phyloP scores from a whole-genome alignment of 1,140 invertebrate genomes.

The Aplysia californica region DNA sequence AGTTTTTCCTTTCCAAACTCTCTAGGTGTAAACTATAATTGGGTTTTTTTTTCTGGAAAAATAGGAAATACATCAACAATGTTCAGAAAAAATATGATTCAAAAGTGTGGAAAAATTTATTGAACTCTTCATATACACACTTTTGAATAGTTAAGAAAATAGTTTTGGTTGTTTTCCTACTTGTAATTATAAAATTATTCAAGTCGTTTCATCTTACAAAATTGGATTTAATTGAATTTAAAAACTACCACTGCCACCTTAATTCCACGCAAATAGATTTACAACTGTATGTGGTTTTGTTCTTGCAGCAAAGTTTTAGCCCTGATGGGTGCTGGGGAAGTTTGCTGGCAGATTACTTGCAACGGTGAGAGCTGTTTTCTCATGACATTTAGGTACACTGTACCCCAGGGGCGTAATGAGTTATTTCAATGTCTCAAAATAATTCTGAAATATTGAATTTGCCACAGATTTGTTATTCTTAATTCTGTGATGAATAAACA shows the following conservation, averaged over 20 bases:
- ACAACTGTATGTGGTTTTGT: slow-evolving; percentile 19
- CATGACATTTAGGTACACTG: neutral
- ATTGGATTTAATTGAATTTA: neutral
- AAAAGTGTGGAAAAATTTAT: too few relatives aligned
- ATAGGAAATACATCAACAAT: too few relatives aligned
- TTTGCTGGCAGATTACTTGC: slow-evolving; percentile 44
- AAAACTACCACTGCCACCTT: neutral
- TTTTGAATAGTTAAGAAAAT: neutral
- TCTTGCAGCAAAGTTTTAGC: slow-evolving; percentile 46
- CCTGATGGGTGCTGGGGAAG: slow-evolving; percentile 49
- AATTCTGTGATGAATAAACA: neutral
- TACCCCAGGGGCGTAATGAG: neutral
- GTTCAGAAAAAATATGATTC: too few relatives aligned
- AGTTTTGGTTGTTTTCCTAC: neutral
- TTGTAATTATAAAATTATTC: neutral
- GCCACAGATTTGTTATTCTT: too few relatives aligned
- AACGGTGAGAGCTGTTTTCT: slow-evolving; percentile 35
- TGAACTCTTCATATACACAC: neutral
- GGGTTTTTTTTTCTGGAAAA: too few relatives aligned
- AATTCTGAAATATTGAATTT: neutral
- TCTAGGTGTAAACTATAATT: too few relatives aligned
- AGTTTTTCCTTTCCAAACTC: too few relatives aligned
- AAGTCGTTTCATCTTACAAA: neutral
- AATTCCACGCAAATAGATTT: neutral
- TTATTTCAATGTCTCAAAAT: neutral